phyloP scores from a whole-genome alignment of 1,140 invertebrate species.

The Microplitis demolitor region DNA sequence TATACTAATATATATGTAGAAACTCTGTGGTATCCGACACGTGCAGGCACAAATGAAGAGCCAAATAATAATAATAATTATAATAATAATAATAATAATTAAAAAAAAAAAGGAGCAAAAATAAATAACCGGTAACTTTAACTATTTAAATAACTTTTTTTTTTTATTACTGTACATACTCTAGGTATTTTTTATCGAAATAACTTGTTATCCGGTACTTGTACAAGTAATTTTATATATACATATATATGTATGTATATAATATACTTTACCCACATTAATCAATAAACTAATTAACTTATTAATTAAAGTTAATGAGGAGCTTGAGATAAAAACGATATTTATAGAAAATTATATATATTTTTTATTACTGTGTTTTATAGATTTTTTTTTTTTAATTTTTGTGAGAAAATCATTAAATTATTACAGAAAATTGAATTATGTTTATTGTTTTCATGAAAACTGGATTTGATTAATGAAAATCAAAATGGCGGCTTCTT shows the following conservation, averaged over 20 bases:
- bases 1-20: constrained; percentile 21
- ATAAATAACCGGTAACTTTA: neutral
- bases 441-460: no score
- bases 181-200: constrained; percentile 43
- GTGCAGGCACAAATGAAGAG: constrained; percentile 27
- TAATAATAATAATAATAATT: constrained; percentile 9
- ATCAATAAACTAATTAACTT: no score
- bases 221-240: neutral
- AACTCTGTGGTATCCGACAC: constrained; percentile 37
- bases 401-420: no score
- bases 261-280: no score
- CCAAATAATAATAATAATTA: constrained; percentile 25
- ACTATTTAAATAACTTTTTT: constrained; percentile 25
- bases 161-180: constrained; percentile 47
- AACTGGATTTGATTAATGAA: no score
- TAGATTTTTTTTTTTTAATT: no score
- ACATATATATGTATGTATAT: neutral
- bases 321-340: no score
- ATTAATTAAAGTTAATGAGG: no score
- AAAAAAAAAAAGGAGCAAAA: neutral
- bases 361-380: no score
- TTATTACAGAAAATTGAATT: no score
- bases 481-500: no score
- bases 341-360: no score
- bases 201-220: constrained; percentile 49